A percentile compares a stretch with the other conserved stretches of the same genome.
These are phyloP conservation scores for Dendrocincla tyrannina DNA, from an alignment of 2,797 vertebrate genomes.

Conservation along the genomic window DNA sequence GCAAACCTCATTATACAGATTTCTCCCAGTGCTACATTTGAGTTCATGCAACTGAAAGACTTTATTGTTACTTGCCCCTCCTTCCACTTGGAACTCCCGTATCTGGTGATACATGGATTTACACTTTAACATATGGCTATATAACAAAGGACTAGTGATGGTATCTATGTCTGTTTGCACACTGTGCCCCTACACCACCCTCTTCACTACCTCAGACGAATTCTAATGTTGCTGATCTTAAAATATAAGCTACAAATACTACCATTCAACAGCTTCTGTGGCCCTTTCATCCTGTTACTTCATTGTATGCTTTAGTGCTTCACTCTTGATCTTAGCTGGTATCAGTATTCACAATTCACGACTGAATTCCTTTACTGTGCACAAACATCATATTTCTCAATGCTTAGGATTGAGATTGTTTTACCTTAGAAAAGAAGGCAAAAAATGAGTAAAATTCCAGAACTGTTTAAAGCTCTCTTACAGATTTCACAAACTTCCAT, in stretches of 20 bases:
- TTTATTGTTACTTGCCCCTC: not conserved
- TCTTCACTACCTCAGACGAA: not conserved
- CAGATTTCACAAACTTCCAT: not conserved
- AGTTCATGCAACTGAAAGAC: not conserved
- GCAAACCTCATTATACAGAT: not conserved
- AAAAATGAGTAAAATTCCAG: not conserved
- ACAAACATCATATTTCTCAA: not conserved
- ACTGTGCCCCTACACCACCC: rapidly evolving
- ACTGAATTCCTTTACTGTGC: not conserved
- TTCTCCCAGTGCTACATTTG: not conserved
- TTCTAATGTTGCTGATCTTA: not conserved
- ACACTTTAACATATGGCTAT: not conserved
- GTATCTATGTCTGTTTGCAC: not conserved
- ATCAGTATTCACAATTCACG: not conserved
- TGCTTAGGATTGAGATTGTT: not conserved
- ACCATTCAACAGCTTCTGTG: not conserved
- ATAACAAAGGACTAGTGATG: not conserved
- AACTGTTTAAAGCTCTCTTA: not conserved
- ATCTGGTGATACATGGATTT: not conserved
- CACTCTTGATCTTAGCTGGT: not conserved
- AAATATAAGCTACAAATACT: not conserved
- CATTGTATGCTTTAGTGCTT: not conserved
- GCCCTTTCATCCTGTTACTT: not conserved
- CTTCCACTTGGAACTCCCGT: not conserved
- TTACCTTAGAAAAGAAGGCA: not conserved